phyloP scores from a whole-genome alignment of 2,797 vertebrate genomes.

The Nyctibius grandis region DNA sequence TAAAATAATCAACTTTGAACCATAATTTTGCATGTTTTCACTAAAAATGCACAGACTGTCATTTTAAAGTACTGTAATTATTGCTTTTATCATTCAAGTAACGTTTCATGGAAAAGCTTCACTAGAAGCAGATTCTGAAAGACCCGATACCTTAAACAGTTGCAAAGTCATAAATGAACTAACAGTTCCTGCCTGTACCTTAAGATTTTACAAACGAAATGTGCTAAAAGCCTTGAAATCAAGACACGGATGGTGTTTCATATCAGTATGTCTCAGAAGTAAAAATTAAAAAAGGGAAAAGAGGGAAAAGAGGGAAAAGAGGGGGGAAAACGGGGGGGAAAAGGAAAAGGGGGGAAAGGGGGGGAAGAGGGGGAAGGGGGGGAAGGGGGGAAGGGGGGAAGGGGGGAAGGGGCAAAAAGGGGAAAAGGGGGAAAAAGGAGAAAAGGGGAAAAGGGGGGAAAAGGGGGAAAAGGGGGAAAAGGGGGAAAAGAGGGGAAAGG shows the following conservation, averaged over 20 bases:
- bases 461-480: too few relatives aligned
- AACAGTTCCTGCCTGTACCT: background rate
- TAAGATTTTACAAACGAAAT: background rate
- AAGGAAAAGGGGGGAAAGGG: too few relatives aligned
- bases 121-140: background rate
- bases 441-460: rapidly evolving
- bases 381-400: too few relatives aligned
- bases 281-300: background rate
- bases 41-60: constrained; percentile 29
- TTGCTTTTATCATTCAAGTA: constrained; percentile 11
- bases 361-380: too few relatives aligned
- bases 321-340: too few relatives aligned
- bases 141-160: background rate
- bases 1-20: constrained; percentile 36
- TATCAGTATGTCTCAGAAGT: background rate
- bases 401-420: too few relatives aligned
- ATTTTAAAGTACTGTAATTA: constrained; percentile 63
- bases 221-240: background rate
- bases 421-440: too few relatives aligned
- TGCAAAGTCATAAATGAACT: background rate
- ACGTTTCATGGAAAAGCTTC: background rate
- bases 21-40: constrained; percentile 60
- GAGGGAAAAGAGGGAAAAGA: too few relatives aligned
- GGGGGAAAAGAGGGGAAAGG: too few relatives aligned
- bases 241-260: background rate